A percentile compares a stretch with the other conserved stretches of the same genome.
phyloP scores from a whole-genome alignment of 2,888 invertebrate species.

The Ophion slaviceki region DNA sequence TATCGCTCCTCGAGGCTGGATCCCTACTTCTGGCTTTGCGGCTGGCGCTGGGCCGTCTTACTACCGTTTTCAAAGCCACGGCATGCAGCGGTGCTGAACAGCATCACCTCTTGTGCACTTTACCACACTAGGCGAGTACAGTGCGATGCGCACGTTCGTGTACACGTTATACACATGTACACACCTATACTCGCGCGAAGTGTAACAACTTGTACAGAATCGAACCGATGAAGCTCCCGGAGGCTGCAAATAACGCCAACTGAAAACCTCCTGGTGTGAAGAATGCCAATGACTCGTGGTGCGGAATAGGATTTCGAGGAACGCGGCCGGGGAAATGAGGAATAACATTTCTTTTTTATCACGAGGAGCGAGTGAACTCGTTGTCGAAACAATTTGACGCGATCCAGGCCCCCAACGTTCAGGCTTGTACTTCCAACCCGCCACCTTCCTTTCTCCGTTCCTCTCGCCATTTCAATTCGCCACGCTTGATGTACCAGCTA shows the following conservation, averaged over 20 bases:
- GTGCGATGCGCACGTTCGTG: not conserved
- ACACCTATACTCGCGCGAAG: constrained; percentile 24
- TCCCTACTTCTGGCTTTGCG: constrained; percentile 14
- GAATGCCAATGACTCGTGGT: constrained; percentile 35
- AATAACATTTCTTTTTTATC: constrained; percentile 21
- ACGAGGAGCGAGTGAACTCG: constrained; percentile 36
- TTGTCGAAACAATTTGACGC: constrained; percentile 49
- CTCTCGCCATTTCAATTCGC: constrained; percentile 25
- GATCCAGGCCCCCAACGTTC: constrained; percentile 26
- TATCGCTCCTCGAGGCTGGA: constrained; percentile 31
- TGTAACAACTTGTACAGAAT: constrained; percentile 47
- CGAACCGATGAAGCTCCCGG: constrained; percentile 16
- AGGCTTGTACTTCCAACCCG: not conserved
- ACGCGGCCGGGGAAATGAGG: constrained; percentile 29
- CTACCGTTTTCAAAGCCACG: constrained; percentile 57
- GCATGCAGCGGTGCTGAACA: constrained; percentile 26
- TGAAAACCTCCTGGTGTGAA: constrained; percentile 38
- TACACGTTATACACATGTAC: not conserved
- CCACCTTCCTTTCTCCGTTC: not conserved
- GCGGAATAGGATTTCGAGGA: constrained; percentile 42
- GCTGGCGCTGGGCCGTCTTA: constrained; percentile 31
- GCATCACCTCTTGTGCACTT: constrained; percentile 17
- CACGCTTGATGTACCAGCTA: constrained; percentile 52
- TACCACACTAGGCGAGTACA: not conserved
- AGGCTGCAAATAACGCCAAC: constrained; percentile 45